Evolutionary conservation across 2,888 invertebrate species (phyloP), one percentile per base, ranked within the genome.

Genomic region (Lissocephala sabroskyi): DNA sequence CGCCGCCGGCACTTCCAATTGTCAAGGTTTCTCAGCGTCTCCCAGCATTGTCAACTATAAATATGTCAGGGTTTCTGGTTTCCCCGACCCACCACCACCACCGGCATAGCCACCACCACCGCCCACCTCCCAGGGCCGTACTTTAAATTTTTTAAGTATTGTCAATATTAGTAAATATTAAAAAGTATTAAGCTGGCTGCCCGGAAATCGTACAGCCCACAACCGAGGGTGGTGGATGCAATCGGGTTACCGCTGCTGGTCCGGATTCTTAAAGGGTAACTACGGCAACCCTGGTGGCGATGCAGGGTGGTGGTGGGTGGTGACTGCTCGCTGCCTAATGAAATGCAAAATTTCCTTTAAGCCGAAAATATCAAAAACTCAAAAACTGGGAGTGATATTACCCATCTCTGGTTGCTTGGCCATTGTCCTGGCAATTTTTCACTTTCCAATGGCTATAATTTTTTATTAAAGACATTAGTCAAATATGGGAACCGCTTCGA

Each of bases 131-230:
- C 39, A 32, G 41, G 16, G 45, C 47, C 16, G 28, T 33, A 35
- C n/a, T 41, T 48, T 41, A 32, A 52, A 58, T 56, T 60, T 59
- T 62, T 65, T 66, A 81, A 79, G 79, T 76, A 80, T 76, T 82
- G 79, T 80, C 81, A 80, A 82, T 80, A 80, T 80, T 82, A 79
- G 79, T 80, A 80, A 82, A 82, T 81, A 80, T 80, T 82, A 81
- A 80, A 65, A 65, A 65, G 63, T 55, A 45, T 33, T 45, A 48
- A 47, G 49, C 56, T 49, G 63, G 65, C 52, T 59, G 52, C 52
- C 32, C 43, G 40, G 40, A 53, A 49, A 54, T 48, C 43, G 41
- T 41, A 30, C 29, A 11, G n/a, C n/a, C n/a, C n/a, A n/a, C n/a
- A n/a, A n/a, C n/a, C n/a, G n/a, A n/a, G n/a, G n/a, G n/a, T n/a